Evolutionary conservation across 2,113 vertebrate species (phyloP).

Genomic region (Neodon shergylaensis): DNA sequence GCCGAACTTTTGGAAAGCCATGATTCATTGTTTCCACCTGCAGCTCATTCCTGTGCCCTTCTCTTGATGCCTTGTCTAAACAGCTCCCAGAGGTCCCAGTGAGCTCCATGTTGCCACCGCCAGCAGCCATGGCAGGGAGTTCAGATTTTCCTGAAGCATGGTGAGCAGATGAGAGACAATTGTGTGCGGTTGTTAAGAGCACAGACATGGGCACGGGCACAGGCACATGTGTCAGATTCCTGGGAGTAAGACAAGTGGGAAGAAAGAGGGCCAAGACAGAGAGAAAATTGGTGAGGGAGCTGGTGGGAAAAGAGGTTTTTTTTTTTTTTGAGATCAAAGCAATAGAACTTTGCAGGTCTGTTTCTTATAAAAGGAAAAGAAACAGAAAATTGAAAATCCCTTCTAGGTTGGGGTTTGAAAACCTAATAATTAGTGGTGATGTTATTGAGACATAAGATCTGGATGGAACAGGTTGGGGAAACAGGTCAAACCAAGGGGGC

Average conservation of each 20-base stretch:
- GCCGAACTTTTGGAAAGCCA: neutral
- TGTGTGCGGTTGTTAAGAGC: neutral
- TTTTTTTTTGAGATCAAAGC: neutral
- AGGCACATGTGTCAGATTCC: too few species aligned
- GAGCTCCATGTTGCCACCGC: neutral
- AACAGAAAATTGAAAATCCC: neutral
- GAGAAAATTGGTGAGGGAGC: neutral
- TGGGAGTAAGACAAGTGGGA: neutral
- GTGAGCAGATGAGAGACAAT: neutral
- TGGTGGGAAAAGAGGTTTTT: neutral
- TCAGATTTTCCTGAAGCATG: neutral
- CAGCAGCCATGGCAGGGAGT: neutral
- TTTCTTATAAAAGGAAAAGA: neutral
- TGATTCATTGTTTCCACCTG: neutral
- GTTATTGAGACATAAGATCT: neutral
- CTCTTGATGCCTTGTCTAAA: neutral
- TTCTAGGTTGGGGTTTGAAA: neutral
- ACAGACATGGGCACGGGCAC: too few species aligned
- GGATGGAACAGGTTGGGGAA: neutral
- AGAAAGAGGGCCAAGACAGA: neutral
- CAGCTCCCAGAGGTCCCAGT: neutral
- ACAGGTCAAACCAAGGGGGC: neutral
- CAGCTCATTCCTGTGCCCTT: accelerated
- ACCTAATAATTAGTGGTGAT: neutral
- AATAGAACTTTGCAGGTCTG: neutral